These are phyloP conservation scores for Anagrus nilaparvatae DNA, from an alignment of 1,140 invertebrate genomes.

Conservation along the genomic window DNA sequence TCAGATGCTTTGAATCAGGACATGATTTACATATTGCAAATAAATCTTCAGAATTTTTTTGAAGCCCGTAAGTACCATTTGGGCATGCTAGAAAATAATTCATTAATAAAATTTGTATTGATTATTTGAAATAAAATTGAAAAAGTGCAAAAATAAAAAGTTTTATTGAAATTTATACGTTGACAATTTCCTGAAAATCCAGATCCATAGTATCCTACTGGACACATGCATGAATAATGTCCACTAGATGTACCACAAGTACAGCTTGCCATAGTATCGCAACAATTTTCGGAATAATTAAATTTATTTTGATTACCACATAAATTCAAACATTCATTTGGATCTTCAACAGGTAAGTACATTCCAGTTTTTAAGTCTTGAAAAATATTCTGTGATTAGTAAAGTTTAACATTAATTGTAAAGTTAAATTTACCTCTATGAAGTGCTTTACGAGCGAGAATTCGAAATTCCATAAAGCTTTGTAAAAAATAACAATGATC, in stretches of 20 bases:
- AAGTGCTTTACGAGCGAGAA: slow-evolving; percentile 54
- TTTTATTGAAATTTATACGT: slow-evolving; percentile 45
- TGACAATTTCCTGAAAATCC: slow-evolving; percentile 51
- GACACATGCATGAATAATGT: slow-evolving; percentile 58
- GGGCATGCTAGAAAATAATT: slow-evolving; percentile 36
- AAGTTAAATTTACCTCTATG: slow-evolving; percentile 48
- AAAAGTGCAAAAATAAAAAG: too few species aligned
- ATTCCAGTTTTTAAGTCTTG: slow-evolving; percentile 52
- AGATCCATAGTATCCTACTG: slow-evolving; percentile 54
- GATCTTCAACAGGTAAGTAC: slow-evolving; percentile 42
- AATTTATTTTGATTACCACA: slow-evolving; percentile 33
- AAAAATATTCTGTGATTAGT: too few species aligned
- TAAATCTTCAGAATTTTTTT: slow-evolving; percentile 41
- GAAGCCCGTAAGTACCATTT: slow-evolving; percentile 41
- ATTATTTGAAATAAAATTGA: background rate
- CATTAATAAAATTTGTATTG: slow-evolving; percentile 11
- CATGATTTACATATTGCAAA: slow-evolving; percentile 47
- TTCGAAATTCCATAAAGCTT: slow-evolving; percentile 63
- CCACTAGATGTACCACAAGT: slow-evolving; percentile 58
- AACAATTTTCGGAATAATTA: slow-evolving; percentile 39
- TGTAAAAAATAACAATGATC: slow-evolving; percentile 59
- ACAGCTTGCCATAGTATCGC: slow-evolving; percentile 50
- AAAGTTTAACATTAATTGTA: slow-evolving; percentile 5
- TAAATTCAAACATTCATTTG: slow-evolving; percentile 44
- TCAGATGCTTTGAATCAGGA: slow-evolving; percentile 55